Percentiles rank a stretch among this genome's conserved stretches.
Conservation (phyloP, 1,140 invertebrate genomes). For the Phocides pigmalion region DNA sequence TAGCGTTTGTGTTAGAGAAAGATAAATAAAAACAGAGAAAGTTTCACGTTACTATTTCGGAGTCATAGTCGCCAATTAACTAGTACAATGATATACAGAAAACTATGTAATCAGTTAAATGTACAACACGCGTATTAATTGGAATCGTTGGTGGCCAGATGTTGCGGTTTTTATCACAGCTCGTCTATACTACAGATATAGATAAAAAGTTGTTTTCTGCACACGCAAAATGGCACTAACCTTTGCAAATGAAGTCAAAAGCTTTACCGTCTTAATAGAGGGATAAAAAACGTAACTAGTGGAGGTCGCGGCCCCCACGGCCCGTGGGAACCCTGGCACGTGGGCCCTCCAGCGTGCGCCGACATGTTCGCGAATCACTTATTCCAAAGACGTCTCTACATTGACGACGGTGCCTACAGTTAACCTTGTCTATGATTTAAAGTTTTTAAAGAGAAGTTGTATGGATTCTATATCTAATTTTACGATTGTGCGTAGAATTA, state of each 20-base stretch:
- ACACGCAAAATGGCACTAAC: neutral
- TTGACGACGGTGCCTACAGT: neutral
- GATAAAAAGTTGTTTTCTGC: neutral
- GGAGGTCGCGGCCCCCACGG: constrained; percentile 53
- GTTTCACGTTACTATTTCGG: too few species aligned
- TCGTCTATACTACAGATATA: neutral
- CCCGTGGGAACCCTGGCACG: constrained; percentile 60
- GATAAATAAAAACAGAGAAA: too few species aligned
- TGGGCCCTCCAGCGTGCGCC: constrained; percentile 51
- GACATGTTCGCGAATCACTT: constrained; percentile 49
- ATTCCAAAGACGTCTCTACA: neutral
- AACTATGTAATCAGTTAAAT: too few species aligned
- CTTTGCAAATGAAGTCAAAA: neutral
- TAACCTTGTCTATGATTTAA: neutral
- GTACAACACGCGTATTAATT: too few species aligned
- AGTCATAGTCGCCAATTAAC: too few species aligned
- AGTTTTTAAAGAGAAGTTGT: too few species aligned
- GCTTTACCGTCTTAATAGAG: constrained; percentile 2
- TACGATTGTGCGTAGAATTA: too few species aligned
- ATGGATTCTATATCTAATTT: too few species aligned
- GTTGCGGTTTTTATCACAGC: neutral
- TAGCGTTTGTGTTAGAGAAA: too few species aligned
- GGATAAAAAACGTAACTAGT: constrained; percentile 42
- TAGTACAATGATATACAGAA: too few species aligned
- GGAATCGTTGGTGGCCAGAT: neutral